These are phyloP conservation scores for Metacarcinus magister DNA, from an alignment of 2,888 invertebrate species.

Conservation along the genomic window DNA sequence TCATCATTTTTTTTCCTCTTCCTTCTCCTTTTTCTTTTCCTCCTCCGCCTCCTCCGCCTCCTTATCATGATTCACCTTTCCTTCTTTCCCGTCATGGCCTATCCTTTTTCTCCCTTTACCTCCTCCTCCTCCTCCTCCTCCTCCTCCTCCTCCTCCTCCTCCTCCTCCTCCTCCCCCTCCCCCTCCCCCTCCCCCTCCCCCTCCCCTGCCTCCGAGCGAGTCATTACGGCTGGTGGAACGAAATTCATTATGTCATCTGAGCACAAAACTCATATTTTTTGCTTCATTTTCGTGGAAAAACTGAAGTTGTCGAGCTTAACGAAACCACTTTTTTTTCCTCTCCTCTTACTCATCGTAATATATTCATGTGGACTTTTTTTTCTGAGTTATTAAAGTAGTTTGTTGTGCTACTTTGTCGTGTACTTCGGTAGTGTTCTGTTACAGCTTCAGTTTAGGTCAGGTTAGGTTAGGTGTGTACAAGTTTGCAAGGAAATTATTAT, in stretches of 20 bases:
- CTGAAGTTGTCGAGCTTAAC: conserved; percentile 7
- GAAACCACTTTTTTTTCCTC: conserved; percentile 17
- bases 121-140: neutral
- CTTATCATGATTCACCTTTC: neutral
- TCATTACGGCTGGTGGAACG: neutral
- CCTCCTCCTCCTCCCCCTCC: neutral
- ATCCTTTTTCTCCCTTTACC: neutral
- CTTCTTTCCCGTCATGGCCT: neutral
- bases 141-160: neutral
- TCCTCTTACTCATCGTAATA: neutral
- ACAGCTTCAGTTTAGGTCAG: neutral
- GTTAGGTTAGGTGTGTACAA: neutral
- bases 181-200: conserved; percentile 44
- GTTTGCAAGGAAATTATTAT: neutral
- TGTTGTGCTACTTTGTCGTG: neutral
- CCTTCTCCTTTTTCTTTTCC: neutral
- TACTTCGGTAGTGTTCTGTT: neutral
- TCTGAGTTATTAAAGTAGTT: neutral
- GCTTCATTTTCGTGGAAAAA: conserved; percentile 16
- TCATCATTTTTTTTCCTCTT: neutral
- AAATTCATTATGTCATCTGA: conserved; percentile 45
- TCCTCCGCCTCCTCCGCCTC: neutral
- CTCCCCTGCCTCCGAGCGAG: neutral
- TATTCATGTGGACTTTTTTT: neutral
- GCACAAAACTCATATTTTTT: conserved; percentile 13